Conservation (phyloP, 2,888 invertebrate genomes). For the Chironomus tentans region DNA sequence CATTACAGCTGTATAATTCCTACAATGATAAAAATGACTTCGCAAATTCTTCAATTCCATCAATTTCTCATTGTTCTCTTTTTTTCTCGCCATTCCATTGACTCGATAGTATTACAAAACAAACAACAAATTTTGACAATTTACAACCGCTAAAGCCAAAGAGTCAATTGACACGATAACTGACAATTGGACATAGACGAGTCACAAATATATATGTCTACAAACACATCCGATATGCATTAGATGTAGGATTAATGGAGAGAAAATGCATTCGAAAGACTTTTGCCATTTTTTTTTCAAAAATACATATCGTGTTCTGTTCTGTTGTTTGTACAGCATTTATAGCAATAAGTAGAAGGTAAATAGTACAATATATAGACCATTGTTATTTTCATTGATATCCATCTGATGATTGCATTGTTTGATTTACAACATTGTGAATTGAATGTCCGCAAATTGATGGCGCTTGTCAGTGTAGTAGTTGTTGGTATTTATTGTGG, state of each 20-base stretch:
- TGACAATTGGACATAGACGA: background rate
- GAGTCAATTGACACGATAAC: background rate
- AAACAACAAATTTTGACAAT: background rate
- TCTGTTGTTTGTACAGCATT: too few relatives aligned
- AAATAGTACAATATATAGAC: background rate
- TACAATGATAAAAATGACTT: background rate
- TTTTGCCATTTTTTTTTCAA: background rate
- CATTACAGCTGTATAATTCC: background rate
- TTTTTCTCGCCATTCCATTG: background rate
- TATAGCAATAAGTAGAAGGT: background rate
- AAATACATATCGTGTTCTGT: too few relatives aligned
- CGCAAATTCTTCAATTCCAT: too few relatives aligned
- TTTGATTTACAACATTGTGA: background rate
- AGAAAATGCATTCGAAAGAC: background rate
- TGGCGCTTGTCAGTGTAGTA: background rate
- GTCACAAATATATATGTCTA: background rate
- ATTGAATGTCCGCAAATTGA: slow-evolving; percentile 6
- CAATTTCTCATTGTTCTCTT: too few relatives aligned
- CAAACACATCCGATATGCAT: background rate
- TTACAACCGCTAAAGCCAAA: background rate
- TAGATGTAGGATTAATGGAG: background rate
- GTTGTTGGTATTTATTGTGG: background rate
- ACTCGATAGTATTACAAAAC: background rate
- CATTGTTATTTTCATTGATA: background rate
- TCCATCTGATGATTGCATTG: background rate